Percentiles rank a stretch among this genome's conserved stretches.
Conservation (phyloP, 2,797 vertebrate genomes). For the Eremophila alpestris region DNA sequence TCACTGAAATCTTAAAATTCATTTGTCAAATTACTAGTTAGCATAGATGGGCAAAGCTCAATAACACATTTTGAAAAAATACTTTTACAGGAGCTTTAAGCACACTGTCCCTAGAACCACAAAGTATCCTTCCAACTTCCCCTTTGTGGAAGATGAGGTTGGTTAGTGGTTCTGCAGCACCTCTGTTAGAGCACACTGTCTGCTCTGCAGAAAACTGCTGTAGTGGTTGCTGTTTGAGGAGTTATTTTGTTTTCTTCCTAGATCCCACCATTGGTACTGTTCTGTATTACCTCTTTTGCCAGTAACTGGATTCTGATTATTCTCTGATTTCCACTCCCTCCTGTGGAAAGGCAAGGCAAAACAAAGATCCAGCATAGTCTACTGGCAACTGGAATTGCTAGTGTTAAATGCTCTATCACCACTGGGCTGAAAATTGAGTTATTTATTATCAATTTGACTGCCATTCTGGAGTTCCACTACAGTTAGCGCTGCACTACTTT, state of each 20-base stretch:
- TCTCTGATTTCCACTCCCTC: background rate
- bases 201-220: background rate
- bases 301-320: background rate
- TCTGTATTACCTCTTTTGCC: background rate
- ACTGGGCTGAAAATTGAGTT: slow-evolving; percentile 38
- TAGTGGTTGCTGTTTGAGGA: background rate
- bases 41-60: background rate
- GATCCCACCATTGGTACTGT: background rate
- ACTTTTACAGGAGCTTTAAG: background rate
- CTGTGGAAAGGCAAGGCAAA: background rate
- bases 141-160: background rate
- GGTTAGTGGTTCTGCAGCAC: background rate
- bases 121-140: background rate
- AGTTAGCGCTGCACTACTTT: background rate
- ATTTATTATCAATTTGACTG: slow-evolving; percentile 36
- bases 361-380: background rate
- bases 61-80: background rate
- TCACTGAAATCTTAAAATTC: background rate
- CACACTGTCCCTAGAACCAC: background rate
- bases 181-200: background rate
- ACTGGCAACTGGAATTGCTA: background rate
- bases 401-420: slow-evolving; percentile 13
- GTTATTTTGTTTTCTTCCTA: background rate
- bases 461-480: slow-evolving; percentile 28
- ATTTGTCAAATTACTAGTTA: background rate